Conservation (phyloP, 2,888 invertebrate species). For the Sphaeridia pumilis region DNA sequence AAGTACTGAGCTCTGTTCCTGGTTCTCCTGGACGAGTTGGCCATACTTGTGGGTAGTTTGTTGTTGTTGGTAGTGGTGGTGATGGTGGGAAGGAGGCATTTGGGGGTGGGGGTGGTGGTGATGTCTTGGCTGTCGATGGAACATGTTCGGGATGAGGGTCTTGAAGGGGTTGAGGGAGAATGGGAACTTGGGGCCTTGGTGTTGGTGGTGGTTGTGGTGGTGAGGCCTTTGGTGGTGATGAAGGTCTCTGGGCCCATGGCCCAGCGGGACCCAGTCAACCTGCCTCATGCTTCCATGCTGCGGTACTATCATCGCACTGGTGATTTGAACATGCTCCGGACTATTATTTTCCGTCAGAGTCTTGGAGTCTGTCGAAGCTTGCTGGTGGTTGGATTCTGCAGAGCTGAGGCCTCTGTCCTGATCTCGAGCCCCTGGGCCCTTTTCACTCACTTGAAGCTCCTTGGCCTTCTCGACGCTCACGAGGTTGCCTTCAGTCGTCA, state of each 20-base stretch:
- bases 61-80: background rate
- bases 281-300: no score
- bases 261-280: conserved; percentile 10
- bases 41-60: no score
- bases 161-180: conserved; percentile 9
- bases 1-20: background rate
- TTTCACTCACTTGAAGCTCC: conserved; percentile 6
- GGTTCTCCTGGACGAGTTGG: no score
- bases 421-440: no score
- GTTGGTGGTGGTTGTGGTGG: background rate
- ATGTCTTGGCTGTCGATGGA: conserved; percentile 2
- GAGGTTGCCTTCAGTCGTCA: conserved; percentile 10
- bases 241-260: no score
- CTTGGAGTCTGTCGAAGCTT: no score
- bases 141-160: conserved; percentile 4
- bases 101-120: conserved; percentile 6
- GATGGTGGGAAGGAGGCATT: background rate
- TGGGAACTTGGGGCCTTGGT: background rate
- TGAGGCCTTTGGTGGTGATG: background rate
- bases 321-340: background rate
- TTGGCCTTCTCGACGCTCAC: conserved; percentile 20
- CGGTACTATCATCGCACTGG: background rate
- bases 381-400: no score
- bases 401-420: no score
- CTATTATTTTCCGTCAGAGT: no score